These are phyloP conservation scores for Chaetodon trifascialis DNA, from an alignment of 2,113 vertebrate species.

Conservation along the genomic window DNA sequence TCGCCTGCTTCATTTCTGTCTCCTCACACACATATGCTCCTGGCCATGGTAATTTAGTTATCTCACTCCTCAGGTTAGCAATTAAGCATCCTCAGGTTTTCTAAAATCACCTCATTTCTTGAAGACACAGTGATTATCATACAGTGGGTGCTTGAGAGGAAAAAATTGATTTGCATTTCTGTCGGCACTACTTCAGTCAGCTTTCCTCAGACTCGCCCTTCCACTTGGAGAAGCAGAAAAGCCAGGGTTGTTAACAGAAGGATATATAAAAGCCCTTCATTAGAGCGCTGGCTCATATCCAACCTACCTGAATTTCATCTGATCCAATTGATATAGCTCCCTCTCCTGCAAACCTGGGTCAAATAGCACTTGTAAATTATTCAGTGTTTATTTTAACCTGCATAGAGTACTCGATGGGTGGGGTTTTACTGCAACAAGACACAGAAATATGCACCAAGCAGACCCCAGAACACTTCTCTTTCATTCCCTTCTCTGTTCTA, in stretches of 20 bases:
- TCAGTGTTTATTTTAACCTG: constrained; percentile 50
- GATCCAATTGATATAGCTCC: constrained; percentile 12
- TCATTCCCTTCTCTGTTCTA: constrained; percentile 7
- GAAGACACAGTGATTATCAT: constrained; percentile 60
- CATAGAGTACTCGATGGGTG: not conserved
- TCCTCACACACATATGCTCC: constrained; percentile 1
- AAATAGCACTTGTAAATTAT: constrained; percentile 43
- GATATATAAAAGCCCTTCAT: constrained; percentile 65
- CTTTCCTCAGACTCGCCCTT: constrained; percentile 12
- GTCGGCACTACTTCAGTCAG: constrained; percentile 40
- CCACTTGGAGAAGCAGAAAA: constrained; percentile 31
- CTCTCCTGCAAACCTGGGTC: constrained; percentile 27
- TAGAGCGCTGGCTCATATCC: constrained; percentile 27
- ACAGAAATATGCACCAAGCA: not conserved
- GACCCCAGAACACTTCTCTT: constrained; percentile 1
- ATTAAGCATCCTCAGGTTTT: constrained; percentile 35
- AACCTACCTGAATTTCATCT: constrained; percentile 31
- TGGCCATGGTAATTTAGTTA: constrained; percentile 7
- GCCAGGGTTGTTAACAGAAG: constrained; percentile 51
- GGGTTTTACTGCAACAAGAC: constrained; percentile 12
- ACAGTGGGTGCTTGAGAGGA: constrained; percentile 35
- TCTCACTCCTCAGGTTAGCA: constrained; percentile 35
- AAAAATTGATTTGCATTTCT: constrained; percentile 63
- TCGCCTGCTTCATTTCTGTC: too few relatives aligned
- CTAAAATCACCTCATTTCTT: constrained; percentile 47